Conservation (phyloP, 2,888 invertebrate species). For the Scaptomyza parva region DNA sequence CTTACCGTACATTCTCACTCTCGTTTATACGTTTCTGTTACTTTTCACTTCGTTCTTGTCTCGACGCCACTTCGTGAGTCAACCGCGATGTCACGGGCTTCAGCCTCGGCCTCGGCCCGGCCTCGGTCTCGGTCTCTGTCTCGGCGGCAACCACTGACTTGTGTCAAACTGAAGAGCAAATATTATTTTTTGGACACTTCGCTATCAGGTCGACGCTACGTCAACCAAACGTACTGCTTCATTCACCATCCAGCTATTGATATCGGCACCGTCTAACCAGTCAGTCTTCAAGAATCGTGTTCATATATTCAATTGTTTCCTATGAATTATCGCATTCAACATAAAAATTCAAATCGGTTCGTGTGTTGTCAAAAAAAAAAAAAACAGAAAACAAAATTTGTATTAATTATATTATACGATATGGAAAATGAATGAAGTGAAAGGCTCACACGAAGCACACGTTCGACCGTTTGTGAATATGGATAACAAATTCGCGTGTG, state of each 20-base stretch:
- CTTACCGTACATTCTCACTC: slow-evolving; percentile 48
- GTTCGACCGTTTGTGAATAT: slow-evolving; percentile 19
- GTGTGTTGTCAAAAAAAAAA: slow-evolving; percentile 45
- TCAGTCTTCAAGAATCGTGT: slow-evolving; percentile 14
- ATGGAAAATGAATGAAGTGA: slow-evolving; percentile 41
- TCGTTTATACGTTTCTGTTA: slow-evolving; percentile 39
- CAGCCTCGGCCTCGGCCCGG: slow-evolving; percentile 35
- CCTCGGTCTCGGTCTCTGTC: slow-evolving; percentile 14
- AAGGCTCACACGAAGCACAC: neutral
- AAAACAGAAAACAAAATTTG: neutral
- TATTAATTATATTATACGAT: slow-evolving; percentile 66
- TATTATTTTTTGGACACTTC: slow-evolving; percentile 85
- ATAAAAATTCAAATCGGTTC: slow-evolving; percentile 47
- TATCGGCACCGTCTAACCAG: slow-evolving; percentile 66
- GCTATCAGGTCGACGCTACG: slow-evolving; percentile 83
- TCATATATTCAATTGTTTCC: slow-evolving; percentile 53
- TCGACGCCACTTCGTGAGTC: slow-evolving; percentile 44
- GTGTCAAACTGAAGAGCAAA: slow-evolving; percentile 81
- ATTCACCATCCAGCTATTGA: slow-evolving; percentile 79
- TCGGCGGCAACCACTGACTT: slow-evolving; percentile 63
- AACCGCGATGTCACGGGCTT: slow-evolving; percentile 28
- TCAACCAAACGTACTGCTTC: slow-evolving; percentile 81
- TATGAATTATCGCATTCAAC: slow-evolving; percentile 53
- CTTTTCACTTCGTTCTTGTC: slow-evolving; percentile 58
- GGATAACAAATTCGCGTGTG: slow-evolving; percentile 72